phyloP scores from a whole-genome alignment of 2,797 vertebrate species.

The Mareca penelope region DNA sequence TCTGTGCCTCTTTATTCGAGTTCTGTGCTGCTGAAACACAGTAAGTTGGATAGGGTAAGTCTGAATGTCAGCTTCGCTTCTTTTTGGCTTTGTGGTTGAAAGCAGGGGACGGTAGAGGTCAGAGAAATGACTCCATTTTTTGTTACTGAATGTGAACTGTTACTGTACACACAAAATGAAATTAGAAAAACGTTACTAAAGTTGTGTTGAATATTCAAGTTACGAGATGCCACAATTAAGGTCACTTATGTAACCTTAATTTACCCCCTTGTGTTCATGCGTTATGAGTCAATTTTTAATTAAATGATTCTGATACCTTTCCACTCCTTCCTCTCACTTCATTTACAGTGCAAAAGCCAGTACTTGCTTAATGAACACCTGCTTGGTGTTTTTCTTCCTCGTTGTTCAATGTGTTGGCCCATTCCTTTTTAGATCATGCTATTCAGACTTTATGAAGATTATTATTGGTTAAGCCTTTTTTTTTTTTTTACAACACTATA shows the following conservation, averaged over 20 bases:
- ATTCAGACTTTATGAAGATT: background rate
- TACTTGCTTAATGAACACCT: background rate
- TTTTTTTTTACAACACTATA: background rate
- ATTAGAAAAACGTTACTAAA: background rate
- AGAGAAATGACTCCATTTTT: background rate
- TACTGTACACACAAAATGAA: background rate
- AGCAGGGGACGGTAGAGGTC: background rate
- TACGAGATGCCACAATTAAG: background rate
- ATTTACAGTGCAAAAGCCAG: background rate
- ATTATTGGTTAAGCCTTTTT: background rate
- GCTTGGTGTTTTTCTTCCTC: background rate
- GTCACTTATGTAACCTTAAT: background rate
- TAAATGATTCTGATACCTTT: background rate
- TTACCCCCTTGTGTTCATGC: background rate
- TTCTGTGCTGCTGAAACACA: background rate
- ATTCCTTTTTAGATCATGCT: background rate
- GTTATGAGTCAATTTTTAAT: background rate
- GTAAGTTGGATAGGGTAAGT: background rate
- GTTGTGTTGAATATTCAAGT: background rate
- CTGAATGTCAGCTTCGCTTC: background rate
- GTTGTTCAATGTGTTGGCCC: background rate
- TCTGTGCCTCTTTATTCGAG: background rate
- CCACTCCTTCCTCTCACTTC: background rate
- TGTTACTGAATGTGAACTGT: background rate
- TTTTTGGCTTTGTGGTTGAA: background rate